Percentiles rank a stretch among this genome's conserved stretches.
Conservation (phyloP, 2,113 vertebrate genomes). For the Cephalopterus ornatus region DNA sequence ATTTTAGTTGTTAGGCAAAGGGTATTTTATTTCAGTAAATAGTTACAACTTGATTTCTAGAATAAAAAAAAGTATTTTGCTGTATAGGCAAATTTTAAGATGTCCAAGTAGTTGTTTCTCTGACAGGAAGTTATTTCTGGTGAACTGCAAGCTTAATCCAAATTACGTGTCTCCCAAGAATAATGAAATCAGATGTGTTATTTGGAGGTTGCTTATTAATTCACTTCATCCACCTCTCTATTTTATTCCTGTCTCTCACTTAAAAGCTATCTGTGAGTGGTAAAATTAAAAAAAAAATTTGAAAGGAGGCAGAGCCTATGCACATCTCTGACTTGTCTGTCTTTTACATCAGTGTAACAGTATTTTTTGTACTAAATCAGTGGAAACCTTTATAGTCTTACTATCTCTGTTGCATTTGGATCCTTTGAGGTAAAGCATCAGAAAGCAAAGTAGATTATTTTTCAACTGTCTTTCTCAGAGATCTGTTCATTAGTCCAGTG, state of each 20-base stretch:
- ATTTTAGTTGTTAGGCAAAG: background rate
- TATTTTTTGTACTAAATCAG: background rate
- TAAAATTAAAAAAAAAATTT: background rate
- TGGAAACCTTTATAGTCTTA: background rate
- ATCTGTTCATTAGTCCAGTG: background rate
- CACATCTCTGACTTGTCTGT: background rate
- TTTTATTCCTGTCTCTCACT: background rate
- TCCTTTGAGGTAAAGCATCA: background rate
- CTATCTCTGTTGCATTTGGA: background rate
- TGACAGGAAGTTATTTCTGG: background rate
- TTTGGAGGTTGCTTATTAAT: background rate
- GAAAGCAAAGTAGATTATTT: background rate
- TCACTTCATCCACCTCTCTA: background rate
- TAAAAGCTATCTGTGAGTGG: background rate
- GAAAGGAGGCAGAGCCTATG: background rate
- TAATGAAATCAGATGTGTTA: background rate
- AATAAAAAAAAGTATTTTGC: background rate
- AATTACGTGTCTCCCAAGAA: background rate
- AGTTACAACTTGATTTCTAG: background rate
- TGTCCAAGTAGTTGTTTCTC: background rate
- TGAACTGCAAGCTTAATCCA: background rate
- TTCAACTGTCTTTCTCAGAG: background rate
- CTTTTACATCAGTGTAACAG: background rate
- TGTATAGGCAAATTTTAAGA: background rate
- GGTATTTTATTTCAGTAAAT: background rate